A percentile compares a stretch with the other conserved stretches of the same genome.
These are phyloP conservation scores for Drosophila subpulchrella DNA, from an alignment of 1,140 invertebrate species.

Conservation along the genomic window DNA sequence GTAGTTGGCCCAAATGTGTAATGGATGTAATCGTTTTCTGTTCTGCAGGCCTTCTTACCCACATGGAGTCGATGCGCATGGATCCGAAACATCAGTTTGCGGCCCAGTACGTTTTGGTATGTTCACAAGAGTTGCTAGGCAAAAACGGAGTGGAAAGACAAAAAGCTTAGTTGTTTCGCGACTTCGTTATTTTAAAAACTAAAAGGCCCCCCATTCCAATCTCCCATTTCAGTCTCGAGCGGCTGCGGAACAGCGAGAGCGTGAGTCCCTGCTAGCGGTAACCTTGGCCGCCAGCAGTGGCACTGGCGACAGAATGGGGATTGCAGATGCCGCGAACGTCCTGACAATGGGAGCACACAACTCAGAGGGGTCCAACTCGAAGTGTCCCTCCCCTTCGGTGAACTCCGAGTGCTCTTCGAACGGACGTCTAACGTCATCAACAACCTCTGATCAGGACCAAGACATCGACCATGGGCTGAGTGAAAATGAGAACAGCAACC, in stretches of 20 bases:
- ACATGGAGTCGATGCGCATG: conserved; percentile 99
- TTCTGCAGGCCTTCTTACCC: conserved; percentile 91
- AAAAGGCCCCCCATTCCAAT: no score
- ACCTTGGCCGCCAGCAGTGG: conserved; percentile 87
- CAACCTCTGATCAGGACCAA: conserved; percentile 88
- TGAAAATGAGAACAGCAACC: conserved; percentile 85
- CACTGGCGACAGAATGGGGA: conserved; percentile 8
- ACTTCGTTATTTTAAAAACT: no score
- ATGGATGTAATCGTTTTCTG: conserved; percentile 28
- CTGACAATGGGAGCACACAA: conserved; percentile 77
- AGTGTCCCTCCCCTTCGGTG: conserved; percentile 91
- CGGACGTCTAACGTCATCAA: conserved; percentile 90
- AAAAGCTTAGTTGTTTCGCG: no score
- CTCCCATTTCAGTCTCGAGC: conserved; percentile 87
- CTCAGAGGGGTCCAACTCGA: conserved; percentile 85
- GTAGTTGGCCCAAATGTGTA: conserved; percentile 16
- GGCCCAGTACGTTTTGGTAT: conserved; percentile 93
- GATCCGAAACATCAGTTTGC: conserved; percentile 98
- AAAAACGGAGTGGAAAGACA: background rate
- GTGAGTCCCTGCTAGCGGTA: conserved; percentile 90
- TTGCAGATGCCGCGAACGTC: conserved; percentile 73
- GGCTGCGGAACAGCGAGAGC: conserved; percentile 93
- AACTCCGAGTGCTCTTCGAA: conserved; percentile 93
- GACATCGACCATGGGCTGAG: conserved; percentile 83
- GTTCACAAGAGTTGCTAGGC: background rate